Evolutionary conservation across 2,888 invertebrate genomes (phyloP), one percentile per base, ranked within the genome.

Genomic region (Hypercompe scribonia): DNA sequence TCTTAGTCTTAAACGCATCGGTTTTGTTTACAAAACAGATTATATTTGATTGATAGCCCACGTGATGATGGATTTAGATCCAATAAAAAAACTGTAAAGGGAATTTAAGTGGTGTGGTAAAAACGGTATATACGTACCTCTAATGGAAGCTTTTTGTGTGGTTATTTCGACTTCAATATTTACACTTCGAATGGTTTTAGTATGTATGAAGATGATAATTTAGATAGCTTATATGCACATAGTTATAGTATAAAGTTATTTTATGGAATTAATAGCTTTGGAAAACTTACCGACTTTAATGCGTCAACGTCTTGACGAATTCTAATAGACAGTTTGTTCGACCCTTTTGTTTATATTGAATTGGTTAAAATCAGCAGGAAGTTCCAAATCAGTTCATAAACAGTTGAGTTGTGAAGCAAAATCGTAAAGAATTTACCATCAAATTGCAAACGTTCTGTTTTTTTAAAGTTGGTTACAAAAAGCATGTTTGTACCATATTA

Each of bases 21-120:
- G 7, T 42, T 79, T 76, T 76, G 76, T 79, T 79, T 78, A 74
- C 65, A 71, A 69, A 65, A 68, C 58, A 54, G 31, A 75, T 74
- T 68, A 33, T 31, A 28, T 70, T 67, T 82, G 79, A 82, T 83
- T 82, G 77, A 82, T 78, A 71, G 72, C 71, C 61, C 13, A 33
- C 72, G 13, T 11, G 64, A 72, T 82, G 80, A 82, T 83, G 67
- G 68, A 77, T 84, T 74, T 73, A 66, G 70, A 76, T 77, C 82
- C 69, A 77, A 75, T 39, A 46, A 36, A 70, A n/a, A 71, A 65
- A 61, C 31, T 58, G 36, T 66, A 54, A 65, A 33, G 71, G 68
- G 66, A 15, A 42, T 33, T 63, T 67, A 76, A 67, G 66, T 42
- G 39, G 68, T 68, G 58, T 8, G 42, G 71, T 65, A 68, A 65